Percentiles rank a stretch among this genome's conserved stretches.
These are phyloP conservation scores for Amiota mariae DNA, from an alignment of 2,888 invertebrate genomes.

Conservation along the genomic window DNA sequence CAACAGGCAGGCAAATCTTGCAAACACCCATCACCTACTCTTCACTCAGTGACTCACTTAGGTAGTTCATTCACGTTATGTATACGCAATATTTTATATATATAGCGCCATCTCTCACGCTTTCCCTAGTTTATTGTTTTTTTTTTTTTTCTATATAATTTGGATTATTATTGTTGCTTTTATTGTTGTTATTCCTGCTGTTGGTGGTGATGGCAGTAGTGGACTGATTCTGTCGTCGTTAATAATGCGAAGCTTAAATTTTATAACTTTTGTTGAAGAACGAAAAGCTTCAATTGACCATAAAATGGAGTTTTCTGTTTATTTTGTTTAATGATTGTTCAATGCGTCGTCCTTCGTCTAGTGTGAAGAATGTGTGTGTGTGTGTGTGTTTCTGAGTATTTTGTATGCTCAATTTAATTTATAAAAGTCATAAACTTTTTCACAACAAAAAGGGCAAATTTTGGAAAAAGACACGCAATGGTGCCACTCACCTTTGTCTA, in stretches of 20 bases:
- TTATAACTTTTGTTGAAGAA: slow-evolving; percentile 63
- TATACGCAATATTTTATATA: neutral
- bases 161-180: too few relatives aligned
- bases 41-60: neutral
- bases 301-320: slow-evolving; percentile 43
- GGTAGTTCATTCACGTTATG: slow-evolving; percentile 7
- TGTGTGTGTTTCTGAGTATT: slow-evolving; percentile 11
- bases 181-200: too few relatives aligned
- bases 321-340: slow-evolving; percentile 48
- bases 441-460: slow-evolving; percentile 28
- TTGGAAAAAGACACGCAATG: too few relatives aligned
- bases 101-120: too few relatives aligned
- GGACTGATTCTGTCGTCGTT: neutral
- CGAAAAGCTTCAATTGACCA: slow-evolving; percentile 60
- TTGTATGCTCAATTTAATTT: slow-evolving; percentile 61
- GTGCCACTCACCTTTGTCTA: too few relatives aligned
- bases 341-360: slow-evolving; percentile 10
- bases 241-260: slow-evolving; percentile 48
- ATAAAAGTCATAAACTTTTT: slow-evolving; percentile 65
- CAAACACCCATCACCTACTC: too few relatives aligned
- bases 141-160: too few relatives aligned
- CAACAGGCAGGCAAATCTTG: too few relatives aligned
- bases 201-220: too few relatives aligned
- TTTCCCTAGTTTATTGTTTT: too few relatives aligned
- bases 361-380: slow-evolving; percentile 23